These are phyloP conservation scores for Phenganax subtilis DNA, from an alignment of 92 coral and sea anemone species.

Conservation along the genomic window DNA sequence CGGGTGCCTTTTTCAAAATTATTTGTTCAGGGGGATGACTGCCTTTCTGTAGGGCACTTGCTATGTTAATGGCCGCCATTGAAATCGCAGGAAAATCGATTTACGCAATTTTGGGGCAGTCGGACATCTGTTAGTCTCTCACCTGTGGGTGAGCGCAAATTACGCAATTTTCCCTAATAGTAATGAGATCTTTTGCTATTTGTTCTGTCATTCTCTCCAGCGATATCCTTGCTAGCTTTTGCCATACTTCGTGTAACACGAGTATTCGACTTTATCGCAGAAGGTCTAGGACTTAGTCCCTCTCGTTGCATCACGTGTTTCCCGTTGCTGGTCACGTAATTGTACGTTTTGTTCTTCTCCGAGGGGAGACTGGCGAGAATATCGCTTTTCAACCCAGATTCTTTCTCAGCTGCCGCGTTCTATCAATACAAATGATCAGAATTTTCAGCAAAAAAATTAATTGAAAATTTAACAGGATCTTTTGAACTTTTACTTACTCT, in stretches of 20 bases:
- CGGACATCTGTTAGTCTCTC: too few relatives aligned
- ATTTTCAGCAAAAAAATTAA: background rate
- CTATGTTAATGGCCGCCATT: too few relatives aligned
- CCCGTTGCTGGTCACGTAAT: constrained; percentile 75
- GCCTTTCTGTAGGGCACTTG: too few relatives aligned
- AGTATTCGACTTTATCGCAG: background rate
- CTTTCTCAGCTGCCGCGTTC: constrained; percentile 2
- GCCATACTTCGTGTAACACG: constrained; percentile 43
- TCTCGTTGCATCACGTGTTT: constrained; percentile 45
- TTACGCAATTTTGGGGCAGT: too few relatives aligned
- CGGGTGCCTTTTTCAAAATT: too few relatives aligned
- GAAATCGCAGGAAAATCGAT: too few relatives aligned
- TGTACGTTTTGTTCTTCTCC: constrained; percentile 68
- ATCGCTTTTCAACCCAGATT: constrained; percentile 24
- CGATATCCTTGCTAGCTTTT: background rate
- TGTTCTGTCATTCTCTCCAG: background rate
- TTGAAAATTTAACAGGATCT: background rate
- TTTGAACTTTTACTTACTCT: constrained; percentile 51
- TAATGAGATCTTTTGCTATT: background rate
- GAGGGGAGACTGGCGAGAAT: constrained; percentile 78
- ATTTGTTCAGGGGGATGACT: too few relatives aligned
- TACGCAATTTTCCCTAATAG: too few relatives aligned
- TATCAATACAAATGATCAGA: background rate
- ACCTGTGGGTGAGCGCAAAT: too few relatives aligned
- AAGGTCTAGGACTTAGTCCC: constrained; percentile 10